Evolutionary conservation across 1,140 invertebrate species (phyloP).

Genomic region (Cephus cinctus): DNA sequence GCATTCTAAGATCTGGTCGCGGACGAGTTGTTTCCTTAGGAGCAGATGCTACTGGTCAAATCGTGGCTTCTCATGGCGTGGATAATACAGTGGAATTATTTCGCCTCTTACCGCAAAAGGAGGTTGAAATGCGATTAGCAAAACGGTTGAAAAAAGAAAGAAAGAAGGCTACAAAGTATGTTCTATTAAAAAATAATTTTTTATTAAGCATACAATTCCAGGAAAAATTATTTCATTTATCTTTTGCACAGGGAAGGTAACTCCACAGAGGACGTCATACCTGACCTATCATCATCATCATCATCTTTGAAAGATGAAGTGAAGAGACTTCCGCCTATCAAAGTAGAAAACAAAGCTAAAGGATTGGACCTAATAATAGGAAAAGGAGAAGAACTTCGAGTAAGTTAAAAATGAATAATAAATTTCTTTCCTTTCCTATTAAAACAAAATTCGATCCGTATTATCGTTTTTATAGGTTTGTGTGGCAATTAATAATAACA

Average conservation of each 20-base stretch:
- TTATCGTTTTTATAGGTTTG: slow-evolving; percentile 39
- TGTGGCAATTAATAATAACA: slow-evolving; percentile 67
- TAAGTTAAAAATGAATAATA: slow-evolving; percentile 38
- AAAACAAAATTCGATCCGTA: slow-evolving; percentile 2
- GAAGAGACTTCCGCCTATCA: slow-evolving; percentile 65
- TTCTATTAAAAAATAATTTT: slow-evolving; percentile 17
- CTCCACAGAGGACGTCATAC: slow-evolving; percentile 22
- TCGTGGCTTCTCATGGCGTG: slow-evolving; percentile 81
- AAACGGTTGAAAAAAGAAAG: slow-evolving; percentile 78
- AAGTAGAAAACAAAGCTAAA: slow-evolving; percentile 69
- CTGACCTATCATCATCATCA: slow-evolving; percentile 34
- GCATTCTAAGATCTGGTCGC: slow-evolving; percentile 71
- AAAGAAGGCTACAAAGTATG: slow-evolving; percentile 61
- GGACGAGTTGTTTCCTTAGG: slow-evolving; percentile 71
- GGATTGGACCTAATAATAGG: slow-evolving; percentile 68
- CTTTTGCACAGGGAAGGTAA: slow-evolving; percentile 38
- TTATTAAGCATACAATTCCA: slow-evolving; percentile 14
- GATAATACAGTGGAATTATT: slow-evolving; percentile 84
- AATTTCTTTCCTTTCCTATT: slow-evolving; percentile 3
- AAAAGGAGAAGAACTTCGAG: slow-evolving; percentile 65
- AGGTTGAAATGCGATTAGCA: slow-evolving; percentile 65
- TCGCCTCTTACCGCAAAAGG: slow-evolving; percentile 72
- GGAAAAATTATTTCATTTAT: background rate
- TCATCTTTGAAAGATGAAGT: slow-evolving; percentile 73
- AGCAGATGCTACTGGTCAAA: slow-evolving; percentile 64